Evolutionary conservation across 2,113 vertebrate species (phyloP), one percentile per base, ranked within the genome.

Genomic region (Raja brachyura): DNA sequence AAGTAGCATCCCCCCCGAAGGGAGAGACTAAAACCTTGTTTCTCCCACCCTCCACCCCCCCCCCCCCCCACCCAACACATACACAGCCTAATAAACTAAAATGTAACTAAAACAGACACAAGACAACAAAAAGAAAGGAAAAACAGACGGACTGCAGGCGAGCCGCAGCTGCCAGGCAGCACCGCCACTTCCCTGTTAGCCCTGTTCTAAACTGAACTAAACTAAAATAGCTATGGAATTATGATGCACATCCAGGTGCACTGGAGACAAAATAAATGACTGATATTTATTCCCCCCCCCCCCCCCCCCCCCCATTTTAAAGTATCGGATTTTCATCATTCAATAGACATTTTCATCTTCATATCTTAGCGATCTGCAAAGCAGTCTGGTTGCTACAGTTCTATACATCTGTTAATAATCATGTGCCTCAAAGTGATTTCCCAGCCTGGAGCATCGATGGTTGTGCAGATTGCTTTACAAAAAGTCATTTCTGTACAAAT

Each of bases 371-470:
- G 63, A 88, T 88, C n/a, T 28, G 59, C 59, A 63, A 63, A 88
- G 59, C 59, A 18, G 28, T 63, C 59, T 63, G 25, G 22, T 88
- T 63, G 70, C 70, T 86, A 25, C 56, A 86, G 61, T 61, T 86
- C 61, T 86, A 86, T 13, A 63, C 83, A 86, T 86, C 83, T 86
- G 83, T 86, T 61, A 61, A 86, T 61, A 86, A 86, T n/a, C 28
- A 86, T 66, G 59, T 31, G 83, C 28, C 63, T 88, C 59, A 88
- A 88, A 88, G n/a, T 61, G 61, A 86, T 63, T 86, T 86, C 25
- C 28, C 83, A n/a, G 83, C 59, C 28, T 86, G 28, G 28, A 11
- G 13, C 48, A 22, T 85, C 28, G 79, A 16, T 48, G 22, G 4
- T 75, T 75, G 20, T 79, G 20, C 59, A 14, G 9, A 86, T 31